A percentile compares a stretch with the other conserved stretches of the same genome.
These are phyloP conservation scores for Pan paniscus DNA, from an alignment of 2,113 vertebrate species.

Conservation along the genomic window DNA sequence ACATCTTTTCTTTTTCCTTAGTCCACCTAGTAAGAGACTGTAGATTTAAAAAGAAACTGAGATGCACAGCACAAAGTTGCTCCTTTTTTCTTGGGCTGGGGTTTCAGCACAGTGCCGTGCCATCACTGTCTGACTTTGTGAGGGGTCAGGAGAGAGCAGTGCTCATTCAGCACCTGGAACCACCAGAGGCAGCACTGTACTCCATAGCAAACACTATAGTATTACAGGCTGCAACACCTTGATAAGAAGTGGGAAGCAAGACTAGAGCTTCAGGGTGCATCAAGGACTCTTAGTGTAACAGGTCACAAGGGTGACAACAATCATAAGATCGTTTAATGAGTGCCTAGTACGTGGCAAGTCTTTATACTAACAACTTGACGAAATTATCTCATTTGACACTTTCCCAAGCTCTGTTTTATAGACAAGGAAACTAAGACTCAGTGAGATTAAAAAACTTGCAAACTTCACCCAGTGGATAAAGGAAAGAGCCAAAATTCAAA, in stretches of 20 bases:
- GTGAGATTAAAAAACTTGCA: neutral
- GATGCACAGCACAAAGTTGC: neutral
- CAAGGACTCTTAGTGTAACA: neutral
- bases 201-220: neutral
- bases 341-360: neutral
- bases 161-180: neutral
- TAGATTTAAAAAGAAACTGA: neutral
- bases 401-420: neutral
- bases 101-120: neutral
- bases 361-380: neutral
- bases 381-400: neutral
- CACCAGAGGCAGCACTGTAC: neutral
- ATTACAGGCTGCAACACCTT: neutral
- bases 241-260: neutral
- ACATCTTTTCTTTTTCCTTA: neutral
- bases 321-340: neutral
- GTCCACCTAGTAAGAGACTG: neutral
- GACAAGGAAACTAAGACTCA: neutral
- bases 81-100: neutral
- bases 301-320: neutral
- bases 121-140: neutral
- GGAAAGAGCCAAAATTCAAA: neutral
- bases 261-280: neutral
- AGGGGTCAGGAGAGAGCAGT: neutral
- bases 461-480: neutral